These are phyloP conservation scores for Melinaea menophilus DNA, from an alignment of 2,888 invertebrate species.

Conservation along the genomic window DNA sequence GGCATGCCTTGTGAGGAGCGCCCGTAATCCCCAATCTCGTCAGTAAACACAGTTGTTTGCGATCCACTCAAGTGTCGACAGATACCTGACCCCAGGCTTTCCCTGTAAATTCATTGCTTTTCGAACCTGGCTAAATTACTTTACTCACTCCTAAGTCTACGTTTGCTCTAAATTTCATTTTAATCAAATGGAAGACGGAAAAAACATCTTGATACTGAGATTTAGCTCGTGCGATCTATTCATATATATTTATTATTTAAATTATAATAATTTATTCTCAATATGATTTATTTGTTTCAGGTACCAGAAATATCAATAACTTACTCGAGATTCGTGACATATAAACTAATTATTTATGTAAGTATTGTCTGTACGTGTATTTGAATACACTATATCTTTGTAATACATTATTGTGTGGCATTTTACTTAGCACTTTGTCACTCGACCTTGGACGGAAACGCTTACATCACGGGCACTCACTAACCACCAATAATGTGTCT, in stretches of 20 bases:
- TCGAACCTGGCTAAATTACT: slow-evolving; percentile 34
- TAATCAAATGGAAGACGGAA: not conserved
- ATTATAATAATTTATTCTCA: not conserved
- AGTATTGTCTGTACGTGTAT: no score
- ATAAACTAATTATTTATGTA: no score
- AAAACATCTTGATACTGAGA: not conserved
- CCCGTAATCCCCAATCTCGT: slow-evolving; percentile 56
- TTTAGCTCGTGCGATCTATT: not conserved
- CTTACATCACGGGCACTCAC: slow-evolving; percentile 36
- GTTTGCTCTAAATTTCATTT: slow-evolving; percentile 7
- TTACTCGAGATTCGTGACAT: no score
- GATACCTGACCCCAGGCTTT: slow-evolving; percentile 39
- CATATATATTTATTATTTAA: not conserved
- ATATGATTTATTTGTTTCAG: no score
- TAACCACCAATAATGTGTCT: slow-evolving; percentile 58
- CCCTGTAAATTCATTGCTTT: slow-evolving; percentile 33
- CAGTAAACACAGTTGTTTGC: slow-evolving; percentile 52
- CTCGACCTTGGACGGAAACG: slow-evolving; percentile 37
- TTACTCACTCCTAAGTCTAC: slow-evolving; percentile 23
- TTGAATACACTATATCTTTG: no score
- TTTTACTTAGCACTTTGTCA: no score
- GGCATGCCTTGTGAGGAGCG: slow-evolving; percentile 35
- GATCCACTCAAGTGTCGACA: slow-evolving; percentile 38
- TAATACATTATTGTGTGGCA: no score
- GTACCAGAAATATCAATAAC: no score